phyloP scores from a whole-genome alignment of 2,113 vertebrate species.

The Upupa epops region DNA sequence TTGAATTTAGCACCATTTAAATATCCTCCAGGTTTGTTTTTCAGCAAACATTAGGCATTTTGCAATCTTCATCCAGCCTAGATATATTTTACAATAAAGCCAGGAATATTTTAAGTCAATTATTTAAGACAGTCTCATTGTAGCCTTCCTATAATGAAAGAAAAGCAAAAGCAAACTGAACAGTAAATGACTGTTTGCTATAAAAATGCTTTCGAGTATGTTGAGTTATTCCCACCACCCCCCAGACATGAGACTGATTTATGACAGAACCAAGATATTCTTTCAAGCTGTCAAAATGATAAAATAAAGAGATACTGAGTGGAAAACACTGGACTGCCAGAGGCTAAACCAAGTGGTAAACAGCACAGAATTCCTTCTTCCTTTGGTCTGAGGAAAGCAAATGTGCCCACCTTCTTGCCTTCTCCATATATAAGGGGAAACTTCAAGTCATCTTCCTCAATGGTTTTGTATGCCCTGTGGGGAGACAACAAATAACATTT shows the following conservation, averaged over 20 bases:
- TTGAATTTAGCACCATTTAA: not conserved
- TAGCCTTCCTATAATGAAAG: not conserved
- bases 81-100: conserved; percentile 13
- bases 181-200: not conserved
- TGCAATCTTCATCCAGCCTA: not conserved
- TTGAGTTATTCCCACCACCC: not conserved
- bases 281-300: conserved; percentile 57
- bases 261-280: conserved; percentile 24
- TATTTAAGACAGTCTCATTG: not conserved
- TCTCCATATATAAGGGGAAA: conserved; percentile 87
- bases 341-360: not conserved
- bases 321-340: conserved; percentile 7
- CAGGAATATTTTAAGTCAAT: not conserved
- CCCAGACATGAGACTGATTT: conserved; percentile 30
- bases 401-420: conserved; percentile 85
- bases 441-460: conserved; percentile 87
- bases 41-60: not conserved
- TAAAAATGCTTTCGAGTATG: conserved; percentile 3
- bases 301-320: conserved; percentile 46
- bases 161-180: not conserved
- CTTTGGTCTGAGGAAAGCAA: not conserved
- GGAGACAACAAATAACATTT: conserved; percentile 65
- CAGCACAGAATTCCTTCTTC: not conserved
- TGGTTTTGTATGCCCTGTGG: conserved; percentile 88
- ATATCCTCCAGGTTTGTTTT: not conserved